Percentiles rank a stretch among this genome's conserved stretches.
Evolutionary conservation across 2,797 vertebrate genomes (phyloP).

Genomic region (Hemibagrus guttatus): DNA sequence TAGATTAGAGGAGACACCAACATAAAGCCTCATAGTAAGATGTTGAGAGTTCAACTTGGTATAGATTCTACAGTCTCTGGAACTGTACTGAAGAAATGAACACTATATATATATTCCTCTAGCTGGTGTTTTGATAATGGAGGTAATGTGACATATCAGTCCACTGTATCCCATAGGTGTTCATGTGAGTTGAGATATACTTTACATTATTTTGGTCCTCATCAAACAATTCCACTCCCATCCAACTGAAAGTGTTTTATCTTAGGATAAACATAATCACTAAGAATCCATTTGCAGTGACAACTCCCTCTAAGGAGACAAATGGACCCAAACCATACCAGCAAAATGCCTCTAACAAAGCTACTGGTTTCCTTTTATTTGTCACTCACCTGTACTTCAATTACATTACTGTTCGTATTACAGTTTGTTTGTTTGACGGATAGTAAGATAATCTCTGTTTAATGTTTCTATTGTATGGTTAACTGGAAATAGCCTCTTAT

Average conservation of each 20-base stretch:
- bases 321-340: not conserved
- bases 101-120: not conserved
- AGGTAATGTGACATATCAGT: not conserved
- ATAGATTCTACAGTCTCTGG: not conserved
- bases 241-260: not conserved
- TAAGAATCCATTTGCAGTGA: not conserved
- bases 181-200: not conserved
- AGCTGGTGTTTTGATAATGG: not conserved
- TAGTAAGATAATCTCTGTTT: not conserved
- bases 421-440: not conserved
- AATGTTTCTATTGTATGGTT: conserved; percentile 6
- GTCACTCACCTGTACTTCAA: not conserved
- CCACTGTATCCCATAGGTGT: not conserved
- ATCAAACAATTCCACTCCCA: not conserved
- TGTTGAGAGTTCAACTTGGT: not conserved
- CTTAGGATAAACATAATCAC: not conserved
- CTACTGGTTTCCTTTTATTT: not conserved
- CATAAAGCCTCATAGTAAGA: not conserved
- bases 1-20: not conserved
- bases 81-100: not conserved
- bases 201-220: not conserved
- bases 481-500: not conserved
- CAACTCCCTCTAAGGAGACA: not conserved
- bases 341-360: not conserved
- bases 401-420: conserved; percentile 1